Base-by-base conservation (phyloP, 2,113 vertebrate genomes). In the Oreocharis arfaki region DNA sequence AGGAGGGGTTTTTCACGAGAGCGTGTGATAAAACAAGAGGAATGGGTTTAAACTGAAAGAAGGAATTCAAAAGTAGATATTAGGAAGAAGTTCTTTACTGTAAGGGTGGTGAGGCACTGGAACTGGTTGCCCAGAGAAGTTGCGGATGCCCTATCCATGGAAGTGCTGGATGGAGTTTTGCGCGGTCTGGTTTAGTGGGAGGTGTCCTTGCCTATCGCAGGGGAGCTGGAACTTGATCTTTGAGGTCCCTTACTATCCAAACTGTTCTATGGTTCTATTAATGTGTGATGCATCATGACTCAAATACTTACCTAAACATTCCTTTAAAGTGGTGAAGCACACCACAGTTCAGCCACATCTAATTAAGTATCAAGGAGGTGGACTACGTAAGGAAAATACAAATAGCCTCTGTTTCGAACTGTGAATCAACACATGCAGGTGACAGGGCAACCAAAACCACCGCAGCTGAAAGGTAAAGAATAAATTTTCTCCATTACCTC, bases 401-500 rank as follows among this genome's bases (percentile, higher is more conserved):
- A 60, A 50, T 69, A 32, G 21, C 13, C 23, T 81, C 60, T 68
- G 2, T 80, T 86, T 65, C 55, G 74, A 75, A 61, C 27, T 22
- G 26, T 59, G 46, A 76, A 37, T 59, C 53, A 52, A 33, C 13
- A 12, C 21, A 11, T 0, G 0, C 24, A 41, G 24, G 24, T 57
- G 60, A 57, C n/a, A 30, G 23, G 7, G 6, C 15, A 75, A 24
- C 30, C 12, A 28, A 19, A 27, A 39, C 10, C 39, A 1, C 5
- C 9, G 3, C 19, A 35, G 35, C 26, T 59, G 61, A 67, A 63
- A 37, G 21, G 27, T 17, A 22, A 32, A 33, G 33, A 32, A 21
- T 13, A 11, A 11, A 32, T 44, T 8, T 27, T 17, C 4, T 52
- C 3, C 3, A 17, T 37, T 7, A 17, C 10, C 16, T 32, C 0